Evolutionary conservation across 2,113 vertebrate species (phyloP).

Genomic region (Ariopsis seemanni): DNA sequence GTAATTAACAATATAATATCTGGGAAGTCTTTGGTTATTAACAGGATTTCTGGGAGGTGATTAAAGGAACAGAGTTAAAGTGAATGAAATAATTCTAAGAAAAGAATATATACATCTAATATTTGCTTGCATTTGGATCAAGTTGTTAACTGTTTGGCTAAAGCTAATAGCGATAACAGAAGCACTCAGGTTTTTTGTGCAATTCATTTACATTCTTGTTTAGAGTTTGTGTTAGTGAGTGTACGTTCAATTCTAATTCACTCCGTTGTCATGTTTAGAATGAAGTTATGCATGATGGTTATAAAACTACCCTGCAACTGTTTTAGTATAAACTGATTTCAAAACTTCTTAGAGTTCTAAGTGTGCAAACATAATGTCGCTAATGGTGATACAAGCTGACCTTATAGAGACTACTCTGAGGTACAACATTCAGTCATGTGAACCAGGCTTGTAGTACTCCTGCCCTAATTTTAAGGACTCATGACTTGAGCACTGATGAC

Average conservation of each 20-base stretch:
- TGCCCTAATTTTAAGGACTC: no score
- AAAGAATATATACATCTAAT: neutral
- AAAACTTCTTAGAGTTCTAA: neutral
- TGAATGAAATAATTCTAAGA: neutral
- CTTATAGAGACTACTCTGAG: neutral
- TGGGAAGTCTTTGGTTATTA: neutral
- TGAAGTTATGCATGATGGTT: neutral
- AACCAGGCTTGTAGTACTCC: no score
- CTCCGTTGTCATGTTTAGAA: neutral
- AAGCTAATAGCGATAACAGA: constrained; percentile 2
- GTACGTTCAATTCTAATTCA: neutral
- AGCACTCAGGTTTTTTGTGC: constrained; percentile 33
- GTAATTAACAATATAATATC: neutral
- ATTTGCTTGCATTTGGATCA: neutral
- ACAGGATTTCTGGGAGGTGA: neutral
- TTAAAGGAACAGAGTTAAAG: neutral
- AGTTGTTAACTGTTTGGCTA: neutral
- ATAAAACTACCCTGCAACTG: neutral
- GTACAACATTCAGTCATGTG: no score
- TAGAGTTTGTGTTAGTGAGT: constrained; percentile 8
- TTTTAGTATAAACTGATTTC: constrained; percentile 3
- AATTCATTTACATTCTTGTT: neutral
- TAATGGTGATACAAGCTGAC: neutral
- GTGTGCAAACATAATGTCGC: neutral
- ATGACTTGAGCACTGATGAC: no score